Conservation (phyloP, 1,140 invertebrate species). For the Drosophila nannoptera region DNA sequence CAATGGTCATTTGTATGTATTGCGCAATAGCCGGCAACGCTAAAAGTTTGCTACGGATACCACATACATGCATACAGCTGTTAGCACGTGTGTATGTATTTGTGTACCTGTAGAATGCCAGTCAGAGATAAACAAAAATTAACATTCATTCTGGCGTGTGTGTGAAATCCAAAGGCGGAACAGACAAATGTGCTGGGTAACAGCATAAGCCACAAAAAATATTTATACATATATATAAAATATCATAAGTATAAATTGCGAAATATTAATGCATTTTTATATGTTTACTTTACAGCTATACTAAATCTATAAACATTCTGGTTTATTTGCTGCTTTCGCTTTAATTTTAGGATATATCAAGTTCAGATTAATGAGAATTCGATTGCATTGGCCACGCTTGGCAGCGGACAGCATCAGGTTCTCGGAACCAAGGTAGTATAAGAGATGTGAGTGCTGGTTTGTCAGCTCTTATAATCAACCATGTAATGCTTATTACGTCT, state of each 20-base stretch:
- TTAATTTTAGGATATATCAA: neutral
- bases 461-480: neutral
- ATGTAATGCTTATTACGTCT: slow-evolving; percentile 10
- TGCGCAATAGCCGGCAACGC: slow-evolving; percentile 19
- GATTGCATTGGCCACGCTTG: neutral
- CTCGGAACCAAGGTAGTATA: neutral
- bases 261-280: neutral
- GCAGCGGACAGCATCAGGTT: neutral
- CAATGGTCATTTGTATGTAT: neutral
- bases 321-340: neutral
- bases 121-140: slow-evolving; percentile 57
- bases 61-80: neutral
- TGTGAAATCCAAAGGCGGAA: slow-evolving; percentile 40
- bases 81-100: neutral
- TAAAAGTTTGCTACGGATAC: too few species aligned
- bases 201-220: neutral
- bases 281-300: neutral
- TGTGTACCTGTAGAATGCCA: slow-evolving; percentile 13
- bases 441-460: neutral
- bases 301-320: neutral
- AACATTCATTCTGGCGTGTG: slow-evolving; percentile 55
- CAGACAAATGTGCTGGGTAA: neutral
- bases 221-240: neutral
- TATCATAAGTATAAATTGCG: neutral
- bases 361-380: neutral